Percentiles rank a stretch among this genome's conserved stretches.
Conservation (phyloP, 2,113 vertebrate species). For the Phylloscopus trochiloides region DNA sequence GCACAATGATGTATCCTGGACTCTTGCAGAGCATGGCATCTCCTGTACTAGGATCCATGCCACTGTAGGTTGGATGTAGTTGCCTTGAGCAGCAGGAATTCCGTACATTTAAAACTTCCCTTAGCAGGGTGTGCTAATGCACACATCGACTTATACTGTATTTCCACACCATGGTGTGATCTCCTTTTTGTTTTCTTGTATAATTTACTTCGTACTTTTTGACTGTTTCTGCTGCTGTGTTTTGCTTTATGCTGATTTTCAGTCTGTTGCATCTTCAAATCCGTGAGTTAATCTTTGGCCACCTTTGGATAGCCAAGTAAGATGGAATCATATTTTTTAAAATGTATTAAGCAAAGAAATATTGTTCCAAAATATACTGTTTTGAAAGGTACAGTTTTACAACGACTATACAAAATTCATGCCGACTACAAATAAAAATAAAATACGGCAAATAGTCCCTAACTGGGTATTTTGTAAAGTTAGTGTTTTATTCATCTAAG, state of each 20-base stretch:
- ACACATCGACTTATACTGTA: accelerated
- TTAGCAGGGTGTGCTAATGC: neutral
- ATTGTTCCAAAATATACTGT: neutral
- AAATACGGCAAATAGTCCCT: conserved; percentile 3
- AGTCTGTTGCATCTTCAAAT: neutral
- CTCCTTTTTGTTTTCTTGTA: neutral
- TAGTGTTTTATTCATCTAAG: conserved; percentile 38
- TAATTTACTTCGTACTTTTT: neutral
- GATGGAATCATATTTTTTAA: neutral
- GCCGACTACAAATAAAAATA: neutral
- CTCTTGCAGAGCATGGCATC: neutral
- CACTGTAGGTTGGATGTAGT: accelerated
- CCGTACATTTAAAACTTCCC: neutral
- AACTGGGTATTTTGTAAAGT: conserved; percentile 20
- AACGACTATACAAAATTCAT: neutral
- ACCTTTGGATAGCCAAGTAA: neutral
- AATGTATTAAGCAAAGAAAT: neutral
- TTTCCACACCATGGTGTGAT: neutral
- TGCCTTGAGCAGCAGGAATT: neutral
- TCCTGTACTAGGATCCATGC: neutral
- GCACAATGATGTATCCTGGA: neutral
- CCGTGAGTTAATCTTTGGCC: neutral
- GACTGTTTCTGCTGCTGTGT: neutral
- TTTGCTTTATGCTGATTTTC: neutral
- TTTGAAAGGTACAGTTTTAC: neutral